Evolutionary conservation across 2,797 vertebrate species (phyloP), one percentile per base, ranked within the genome.

Genomic region (Argya squamiceps): DNA sequence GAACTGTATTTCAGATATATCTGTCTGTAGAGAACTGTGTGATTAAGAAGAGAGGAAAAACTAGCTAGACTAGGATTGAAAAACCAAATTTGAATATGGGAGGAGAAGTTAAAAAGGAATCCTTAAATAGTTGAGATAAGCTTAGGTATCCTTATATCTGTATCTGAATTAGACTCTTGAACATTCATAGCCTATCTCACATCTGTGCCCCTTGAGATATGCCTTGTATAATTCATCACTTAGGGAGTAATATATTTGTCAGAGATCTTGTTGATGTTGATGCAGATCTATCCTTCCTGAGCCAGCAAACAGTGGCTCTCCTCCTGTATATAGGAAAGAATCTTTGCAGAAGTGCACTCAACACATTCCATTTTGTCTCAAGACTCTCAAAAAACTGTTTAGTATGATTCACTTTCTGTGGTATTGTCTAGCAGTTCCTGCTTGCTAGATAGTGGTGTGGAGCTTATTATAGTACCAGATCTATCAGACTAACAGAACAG

Each of bases 51-150:
- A 86, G 80, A 96, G 49, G 94, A 93, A 94, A 95, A 95, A 94
- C 95, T 60, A 83, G 94, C 90, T 95, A 79, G 91, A 59, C 93
- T 89, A n/a, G 84, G 81, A 56, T 43, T 67, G 86, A 91, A 93
- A 75, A 87, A 50, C 19, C 13, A 3, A 67, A 94, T 97, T 96
- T 96, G 71, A 93, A 96, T 96, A 83, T 1, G 29, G 94, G 78
- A 94, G 81, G 67, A 88, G 63, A 92, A 94, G 77, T 92, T 93
- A 39, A 94, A 95, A 96, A 93, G 60, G 88, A 94, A 96, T 97
- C 59, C 41, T 93, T 93, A 93, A 96, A 89, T 91, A 93, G 81
- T 4, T 94, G 88, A 96, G 93, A 95, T 96, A 96, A 94, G 86
- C 92, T 89, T 65, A 52, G 91, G 75, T 70, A 89, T 88, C 79